Conservation (phyloP, 2,797 vertebrate genomes). For the Graptemys geographica region DNA sequence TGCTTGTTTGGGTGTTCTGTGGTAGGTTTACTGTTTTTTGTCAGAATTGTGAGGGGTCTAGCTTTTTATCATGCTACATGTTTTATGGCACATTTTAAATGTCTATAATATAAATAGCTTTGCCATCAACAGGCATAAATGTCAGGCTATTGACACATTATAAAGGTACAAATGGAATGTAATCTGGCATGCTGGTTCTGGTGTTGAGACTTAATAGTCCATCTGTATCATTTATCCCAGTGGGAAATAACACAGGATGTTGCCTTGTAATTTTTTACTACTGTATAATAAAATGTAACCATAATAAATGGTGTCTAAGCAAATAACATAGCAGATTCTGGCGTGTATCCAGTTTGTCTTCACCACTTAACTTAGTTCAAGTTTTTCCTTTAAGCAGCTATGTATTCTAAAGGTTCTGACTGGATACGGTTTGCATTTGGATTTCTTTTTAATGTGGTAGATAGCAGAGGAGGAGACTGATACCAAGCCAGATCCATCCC, state of each 20-base stretch:
- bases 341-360: constrained; percentile 71
- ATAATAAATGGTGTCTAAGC: constrained; percentile 78
- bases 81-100: constrained; percentile 61
- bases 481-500: background rate
- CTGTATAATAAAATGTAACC: constrained; percentile 79
- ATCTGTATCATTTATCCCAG: constrained; percentile 78
- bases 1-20: background rate
- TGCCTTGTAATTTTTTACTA: constrained; percentile 80
- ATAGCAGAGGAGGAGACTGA: background rate
- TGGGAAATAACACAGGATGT: constrained; percentile 77
- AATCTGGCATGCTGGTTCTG: constrained; percentile 51
- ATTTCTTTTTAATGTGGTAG: background rate
- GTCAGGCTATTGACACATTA: constrained; percentile 66
- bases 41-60: constrained; percentile 10
- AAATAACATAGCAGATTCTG: constrained; percentile 74
- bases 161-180: constrained; percentile 65
- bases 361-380: constrained; percentile 48
- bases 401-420: constrained; percentile 22
- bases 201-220: constrained; percentile 70
- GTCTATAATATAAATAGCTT: constrained; percentile 48
- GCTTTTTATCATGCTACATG: constrained; percentile 22
- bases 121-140: constrained; percentile 63
- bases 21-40: background rate
- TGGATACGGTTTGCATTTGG: constrained; percentile 7
- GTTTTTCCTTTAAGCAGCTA: constrained; percentile 26